These are phyloP conservation scores for Diplodus puntazzo DNA, from an alignment of 2,797 vertebrate genomes.

Conservation along the genomic window DNA sequence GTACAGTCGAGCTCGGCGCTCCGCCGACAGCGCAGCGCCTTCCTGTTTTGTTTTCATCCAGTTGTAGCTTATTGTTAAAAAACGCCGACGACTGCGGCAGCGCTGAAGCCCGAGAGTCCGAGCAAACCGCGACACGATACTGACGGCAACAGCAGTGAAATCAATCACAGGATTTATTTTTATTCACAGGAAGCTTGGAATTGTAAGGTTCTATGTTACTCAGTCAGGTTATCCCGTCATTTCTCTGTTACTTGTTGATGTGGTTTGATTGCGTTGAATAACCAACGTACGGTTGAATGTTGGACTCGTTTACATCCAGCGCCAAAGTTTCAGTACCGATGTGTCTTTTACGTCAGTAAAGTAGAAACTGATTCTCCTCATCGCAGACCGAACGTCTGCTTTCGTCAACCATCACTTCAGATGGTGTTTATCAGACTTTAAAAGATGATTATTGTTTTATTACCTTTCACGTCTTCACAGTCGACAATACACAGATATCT, in stretches of 20 bases:
- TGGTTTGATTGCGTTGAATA: conserved; percentile 6
- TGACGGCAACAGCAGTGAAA: conserved; percentile 1
- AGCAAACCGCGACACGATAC: not conserved
- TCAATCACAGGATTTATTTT: not conserved
- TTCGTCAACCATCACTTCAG: too few species aligned
- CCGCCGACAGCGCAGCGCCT: not conserved
- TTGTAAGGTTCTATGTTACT: not conserved
- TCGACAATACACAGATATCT: too few species aligned
- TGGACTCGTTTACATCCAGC: not conserved
- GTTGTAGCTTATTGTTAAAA: conserved; percentile 34
- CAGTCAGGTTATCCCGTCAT: not conserved
- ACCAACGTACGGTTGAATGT: not conserved
- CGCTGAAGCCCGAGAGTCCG: not conserved
- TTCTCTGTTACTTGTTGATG: not conserved
- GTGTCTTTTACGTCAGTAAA: not conserved
- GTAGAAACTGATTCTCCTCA: too few species aligned
- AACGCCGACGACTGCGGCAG: not conserved
- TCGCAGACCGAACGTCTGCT: too few species aligned
- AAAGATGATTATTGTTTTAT: too few species aligned
- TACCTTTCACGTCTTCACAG: too few species aligned
- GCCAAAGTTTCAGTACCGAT: not conserved
- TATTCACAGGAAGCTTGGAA: conserved; percentile 14
- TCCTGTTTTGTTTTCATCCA: conserved; percentile 3
- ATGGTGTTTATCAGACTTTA: too few species aligned
- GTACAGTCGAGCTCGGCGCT: conserved; percentile 52